Base-by-base conservation (phyloP, 2,797 vertebrate genomes). In the Myripristis murdjan region DNA sequence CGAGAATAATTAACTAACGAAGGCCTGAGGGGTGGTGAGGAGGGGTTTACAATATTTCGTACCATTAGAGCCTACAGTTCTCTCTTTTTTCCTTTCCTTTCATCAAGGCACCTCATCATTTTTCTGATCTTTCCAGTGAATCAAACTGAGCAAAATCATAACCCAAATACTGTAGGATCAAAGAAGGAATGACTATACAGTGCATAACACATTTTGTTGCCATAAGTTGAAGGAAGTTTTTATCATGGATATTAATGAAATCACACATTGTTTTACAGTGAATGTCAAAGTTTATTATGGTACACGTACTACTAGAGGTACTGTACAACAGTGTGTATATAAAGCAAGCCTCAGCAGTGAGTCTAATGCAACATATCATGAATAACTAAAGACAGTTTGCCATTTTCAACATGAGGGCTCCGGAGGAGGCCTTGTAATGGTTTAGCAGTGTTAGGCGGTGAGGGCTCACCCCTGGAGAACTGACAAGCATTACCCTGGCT, bases 351-450 rank as follows among this genome's bases (percentile, higher is more conserved):
- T 63, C 28, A 48, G 75, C 56, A 37, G 74, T 41, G 41, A 68
- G 60, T 88, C 74, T 82, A 91, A 90, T 81, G 85, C 73, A 87
- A 80, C 73, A 71, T 33, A 74, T 86, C 84, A 92, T 92, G 65
- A 93, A 93, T 93, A 92, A 91, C 86, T 85, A 69, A 92, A 82
- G 81, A 81, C 62, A 58, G 55, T 80, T 79, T 75, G 75, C 81
- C 76, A 56, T 89, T 83, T 88, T 63, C 73, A 71, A 82, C 79
- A 56, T 15, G 7, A 65, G 68, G 70, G 59, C 69, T 80, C 62
- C 51, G 2, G 77, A 81, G 73, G 67, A 86, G 68, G 55, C 65
- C 73, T 11, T 81, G 82, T 86, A 86, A 81, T 85, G 81, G 77
- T 85, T 85, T 84, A 81, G 78, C 72, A 56, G 67, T 74, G 71